Percentiles rank a stretch among this genome's conserved stretches.
phyloP scores from a whole-genome alignment of 2,888 invertebrate species.

The Zaprionus bogoriensis region DNA sequence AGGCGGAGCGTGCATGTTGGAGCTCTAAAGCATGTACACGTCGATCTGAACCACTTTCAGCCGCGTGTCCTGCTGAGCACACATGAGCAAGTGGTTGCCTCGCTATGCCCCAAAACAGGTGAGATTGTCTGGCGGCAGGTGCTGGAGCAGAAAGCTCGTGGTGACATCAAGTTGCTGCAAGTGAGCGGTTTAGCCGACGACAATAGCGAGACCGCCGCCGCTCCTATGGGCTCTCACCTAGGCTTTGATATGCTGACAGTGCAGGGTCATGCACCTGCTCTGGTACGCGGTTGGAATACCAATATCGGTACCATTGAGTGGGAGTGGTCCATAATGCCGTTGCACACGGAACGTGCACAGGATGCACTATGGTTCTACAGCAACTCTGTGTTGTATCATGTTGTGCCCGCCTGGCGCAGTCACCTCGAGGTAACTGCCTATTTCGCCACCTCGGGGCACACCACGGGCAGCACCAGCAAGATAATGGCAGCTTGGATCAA shows the following conservation, averaged over 20 bases:
- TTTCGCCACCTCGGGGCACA: conserved; percentile 85
- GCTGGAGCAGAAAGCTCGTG: conserved; percentile 86
- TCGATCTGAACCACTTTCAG: conserved; percentile 88
- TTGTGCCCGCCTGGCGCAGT: conserved; percentile 85
- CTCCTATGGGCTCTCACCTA: conserved; percentile 71
- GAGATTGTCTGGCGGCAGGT: conserved; percentile 89
- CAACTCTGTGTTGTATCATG: conserved; percentile 85
- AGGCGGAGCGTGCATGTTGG: conserved; percentile 94
- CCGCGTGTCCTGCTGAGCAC: conserved; percentile 92
- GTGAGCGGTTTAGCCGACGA: conserved; percentile 58
- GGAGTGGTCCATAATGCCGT: conserved; percentile 88
- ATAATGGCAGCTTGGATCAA: conserved; percentile 87
- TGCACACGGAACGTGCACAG: conserved; percentile 81
- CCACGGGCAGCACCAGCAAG: conserved; percentile 84
- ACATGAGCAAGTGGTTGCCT: conserved; percentile 93
- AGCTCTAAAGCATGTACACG: conserved; percentile 89
- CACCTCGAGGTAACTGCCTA: conserved; percentile 88
- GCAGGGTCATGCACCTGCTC: conserved; percentile 88
- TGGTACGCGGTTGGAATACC: conserved; percentile 91
- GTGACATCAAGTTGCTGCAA: conserved; percentile 86
- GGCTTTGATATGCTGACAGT: conserved; percentile 89
- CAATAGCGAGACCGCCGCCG: conserved; percentile 74
- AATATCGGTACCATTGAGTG: conserved; percentile 88
- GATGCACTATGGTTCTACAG: conserved; percentile 86
- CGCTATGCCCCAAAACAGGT: conserved; percentile 91